phyloP scores from a whole-genome alignment of 2,797 vertebrate species.

The Xiphophorus birchmanni region DNA sequence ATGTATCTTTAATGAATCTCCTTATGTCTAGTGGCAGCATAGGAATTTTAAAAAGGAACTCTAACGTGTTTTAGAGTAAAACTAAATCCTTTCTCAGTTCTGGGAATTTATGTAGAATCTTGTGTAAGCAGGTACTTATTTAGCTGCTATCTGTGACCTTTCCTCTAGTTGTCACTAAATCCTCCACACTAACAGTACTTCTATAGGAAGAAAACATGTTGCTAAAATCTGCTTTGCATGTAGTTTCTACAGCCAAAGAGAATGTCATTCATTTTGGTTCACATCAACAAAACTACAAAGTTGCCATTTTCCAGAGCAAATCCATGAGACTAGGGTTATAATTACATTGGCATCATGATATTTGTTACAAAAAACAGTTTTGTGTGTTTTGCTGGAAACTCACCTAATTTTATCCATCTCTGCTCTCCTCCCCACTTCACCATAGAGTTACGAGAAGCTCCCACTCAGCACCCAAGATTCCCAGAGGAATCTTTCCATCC shows the following conservation, averaged over 20 bases:
- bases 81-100: background rate
- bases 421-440: slow-evolving; percentile 59
- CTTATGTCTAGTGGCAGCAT: background rate
- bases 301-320: background rate
- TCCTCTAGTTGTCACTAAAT: slow-evolving; percentile 5
- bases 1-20: background rate
- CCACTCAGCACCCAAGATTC: slow-evolving; percentile 48
- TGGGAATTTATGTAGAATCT: background rate
- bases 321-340: background rate
- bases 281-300: background rate
- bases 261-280: background rate
- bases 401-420: slow-evolving; percentile 44
- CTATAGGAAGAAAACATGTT: background rate
- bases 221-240: background rate
- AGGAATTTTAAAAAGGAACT: background rate
- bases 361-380: background rate
- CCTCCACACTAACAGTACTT: background rate
- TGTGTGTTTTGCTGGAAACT: slow-evolving; percentile 34
- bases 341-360: background rate
- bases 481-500: slow-evolving; percentile 42
- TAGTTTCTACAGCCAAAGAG: background rate
- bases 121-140: background rate
- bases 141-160: background rate
- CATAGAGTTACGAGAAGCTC: slow-evolving; percentile 35
- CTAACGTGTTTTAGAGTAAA: background rate